A percentile compares a stretch with the other conserved stretches of the same genome.
Conservation (phyloP, 2,797 vertebrate genomes). For the Tapera naevia region DNA sequence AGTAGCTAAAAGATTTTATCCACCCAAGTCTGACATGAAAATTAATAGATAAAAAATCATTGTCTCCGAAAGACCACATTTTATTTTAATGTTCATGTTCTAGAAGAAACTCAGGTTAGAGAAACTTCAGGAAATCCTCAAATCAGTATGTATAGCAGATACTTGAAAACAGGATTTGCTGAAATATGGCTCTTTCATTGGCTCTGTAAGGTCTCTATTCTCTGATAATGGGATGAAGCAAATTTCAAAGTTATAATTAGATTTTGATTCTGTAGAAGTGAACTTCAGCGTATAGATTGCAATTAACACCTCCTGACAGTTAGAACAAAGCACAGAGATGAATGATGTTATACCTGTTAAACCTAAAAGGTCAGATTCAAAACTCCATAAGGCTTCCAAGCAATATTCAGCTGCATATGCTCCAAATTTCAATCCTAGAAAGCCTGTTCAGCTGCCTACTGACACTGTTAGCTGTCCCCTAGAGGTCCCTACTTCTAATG, state of each 20-base stretch:
- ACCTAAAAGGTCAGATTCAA: conserved; percentile 30
- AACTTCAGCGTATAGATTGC: conserved; percentile 35
- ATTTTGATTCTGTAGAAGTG: conserved; percentile 34
- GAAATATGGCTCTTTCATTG: background rate
- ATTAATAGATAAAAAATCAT: background rate
- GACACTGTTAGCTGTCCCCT: background rate
- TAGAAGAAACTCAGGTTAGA: background rate
- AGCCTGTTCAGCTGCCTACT: background rate
- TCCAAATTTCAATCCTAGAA: background rate
- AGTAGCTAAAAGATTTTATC: background rate
- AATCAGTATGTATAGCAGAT: background rate
- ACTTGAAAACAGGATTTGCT: background rate
- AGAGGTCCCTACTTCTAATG: background rate
- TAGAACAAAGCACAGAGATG: conserved; percentile 5
- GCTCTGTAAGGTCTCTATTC: background rate
- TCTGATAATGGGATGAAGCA: background rate
- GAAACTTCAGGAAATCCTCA: background rate
- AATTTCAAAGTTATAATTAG: conserved; percentile 47
- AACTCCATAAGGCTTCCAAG: background rate
- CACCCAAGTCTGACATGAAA: background rate
- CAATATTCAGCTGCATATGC: background rate
- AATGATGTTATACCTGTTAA: conserved; percentile 25
- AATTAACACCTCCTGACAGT: conserved; percentile 28
- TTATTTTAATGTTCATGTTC: background rate
- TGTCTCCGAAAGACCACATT: background rate